Evolutionary conservation across 1,140 invertebrate species (phyloP).

Genomic region (Heterodera schachtii): DNA sequence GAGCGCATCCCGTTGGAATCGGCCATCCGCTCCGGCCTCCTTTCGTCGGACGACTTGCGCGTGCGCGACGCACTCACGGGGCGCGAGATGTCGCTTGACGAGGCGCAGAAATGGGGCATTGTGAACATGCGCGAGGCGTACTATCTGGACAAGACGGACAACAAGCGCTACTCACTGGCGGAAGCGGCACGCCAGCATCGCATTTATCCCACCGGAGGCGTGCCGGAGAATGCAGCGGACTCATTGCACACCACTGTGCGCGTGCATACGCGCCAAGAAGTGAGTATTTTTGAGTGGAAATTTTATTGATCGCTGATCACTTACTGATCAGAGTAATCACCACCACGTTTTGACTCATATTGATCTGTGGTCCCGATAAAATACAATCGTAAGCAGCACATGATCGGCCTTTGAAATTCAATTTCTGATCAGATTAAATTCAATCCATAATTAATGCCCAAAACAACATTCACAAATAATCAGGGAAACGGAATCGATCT

Average conservation of each 20-base stretch:
- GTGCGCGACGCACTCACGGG: constrained; percentile 78
- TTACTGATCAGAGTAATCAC: too few species aligned
- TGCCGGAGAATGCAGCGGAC: constrained; percentile 69
- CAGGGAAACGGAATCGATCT: too few species aligned
- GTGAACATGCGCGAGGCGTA: constrained; percentile 75
- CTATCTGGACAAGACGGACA: constrained; percentile 73
- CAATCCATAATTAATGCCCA: too few species aligned
- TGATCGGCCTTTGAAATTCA: too few species aligned
- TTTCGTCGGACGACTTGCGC: constrained; percentile 67
- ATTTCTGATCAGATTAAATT: too few species aligned
- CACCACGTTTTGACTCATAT: too few species aligned
- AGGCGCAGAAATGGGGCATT: constrained; percentile 74
- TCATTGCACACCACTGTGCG: constrained; percentile 73
- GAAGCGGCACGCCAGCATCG: constrained; percentile 64
- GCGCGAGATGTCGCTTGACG: constrained; percentile 72
- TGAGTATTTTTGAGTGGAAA: not conserved
- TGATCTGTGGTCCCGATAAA: too few species aligned
- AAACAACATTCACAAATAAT: too few species aligned
- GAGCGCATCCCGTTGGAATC: constrained; percentile 75
- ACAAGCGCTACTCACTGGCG: constrained; percentile 78
- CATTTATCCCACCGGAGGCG: constrained; percentile 63
- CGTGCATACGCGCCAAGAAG: constrained; percentile 48
- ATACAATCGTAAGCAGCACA: too few species aligned
- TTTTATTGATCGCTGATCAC: too few species aligned
- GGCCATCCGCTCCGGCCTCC: constrained; percentile 70